Evolutionary conservation across 1,140 invertebrate species (phyloP).

Genomic region (Archivesica marissinica): DNA sequence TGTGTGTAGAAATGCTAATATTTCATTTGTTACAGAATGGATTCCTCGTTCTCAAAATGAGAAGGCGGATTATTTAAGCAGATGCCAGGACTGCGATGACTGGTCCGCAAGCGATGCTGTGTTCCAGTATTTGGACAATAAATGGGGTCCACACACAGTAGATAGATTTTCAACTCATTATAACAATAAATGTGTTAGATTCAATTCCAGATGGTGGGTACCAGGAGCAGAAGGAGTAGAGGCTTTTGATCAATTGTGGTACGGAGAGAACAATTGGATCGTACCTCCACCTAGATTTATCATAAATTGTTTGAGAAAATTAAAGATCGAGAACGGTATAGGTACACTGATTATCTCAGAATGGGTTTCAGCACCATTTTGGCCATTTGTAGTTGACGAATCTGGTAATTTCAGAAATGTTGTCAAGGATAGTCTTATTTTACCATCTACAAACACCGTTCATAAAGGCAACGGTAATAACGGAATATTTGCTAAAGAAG

Average conservation of each 20-base stretch:
- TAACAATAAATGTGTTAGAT: slow-evolving; percentile 45
- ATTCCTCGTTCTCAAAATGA: slow-evolving; percentile 16
- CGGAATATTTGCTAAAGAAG: not conserved
- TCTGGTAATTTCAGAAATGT: not conserved
- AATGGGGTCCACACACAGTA: slow-evolving; percentile 43
- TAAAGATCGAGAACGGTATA: not conserved
- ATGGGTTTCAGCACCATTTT: not conserved
- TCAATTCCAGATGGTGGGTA: slow-evolving; percentile 49
- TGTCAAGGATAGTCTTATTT: not conserved
- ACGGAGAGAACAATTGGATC: not conserved
- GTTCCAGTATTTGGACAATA: not conserved
- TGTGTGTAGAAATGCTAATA: not conserved
- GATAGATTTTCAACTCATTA: slow-evolving; percentile 45
- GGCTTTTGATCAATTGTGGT: not conserved
- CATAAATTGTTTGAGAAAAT: not conserved
- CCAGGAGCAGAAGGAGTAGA: slow-evolving; percentile 32
- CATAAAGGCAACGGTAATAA: not conserved
- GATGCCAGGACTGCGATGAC: slow-evolving; percentile 29
- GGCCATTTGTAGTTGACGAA: not conserved
- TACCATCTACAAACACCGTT: not conserved
- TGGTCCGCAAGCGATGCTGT: not conserved
- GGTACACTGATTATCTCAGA: not conserved
- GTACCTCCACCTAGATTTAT: not conserved
- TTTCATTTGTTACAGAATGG: not conserved
- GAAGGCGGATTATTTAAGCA: slow-evolving; percentile 24